Base-by-base conservation (phyloP, 2,888 invertebrate genomes). In the Tipula helvola region DNA sequence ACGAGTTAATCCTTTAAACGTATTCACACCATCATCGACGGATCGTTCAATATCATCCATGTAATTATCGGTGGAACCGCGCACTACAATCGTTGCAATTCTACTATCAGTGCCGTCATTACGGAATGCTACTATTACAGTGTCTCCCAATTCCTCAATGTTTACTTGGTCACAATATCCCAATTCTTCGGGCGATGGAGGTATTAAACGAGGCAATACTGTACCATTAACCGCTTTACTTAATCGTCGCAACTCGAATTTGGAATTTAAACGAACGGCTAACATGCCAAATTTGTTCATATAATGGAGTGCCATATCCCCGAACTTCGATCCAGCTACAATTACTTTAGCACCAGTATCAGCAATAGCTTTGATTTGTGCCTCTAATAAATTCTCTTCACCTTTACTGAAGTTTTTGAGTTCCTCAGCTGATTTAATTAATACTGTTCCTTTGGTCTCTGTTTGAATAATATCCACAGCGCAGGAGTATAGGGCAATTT, bases 1-100 rank as follows among this genome's bases (percentile, higher is more conserved):
- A 90, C 95, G 94, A 0, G 96, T 95, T 52, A 98, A 93, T 86
- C 96, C 96, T 91, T 99, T 99, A 92, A 97, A 99, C 44, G 98
- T 99, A 91, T 99, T 99, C 28, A 99, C 98, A 88, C 98, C 99
- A 93, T 99, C 99, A 92, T 99, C 98, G 89, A 99, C 95, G 39
- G 99, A 98, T 88, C 99, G 94, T 92, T 99, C 99, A 89, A 99
- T 96, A 90, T 99, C 99, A 91, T 99, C 99, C 97, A 99, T 97
- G 90, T 97, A 97, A 91, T 99, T 99, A 88, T 99, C 98, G 4
- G 99, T 99, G 0, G 99, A 96, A 0, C 99, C 99, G 88, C 99
- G 94, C 88, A 99, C 93, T 12, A 99, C 95, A 89, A 99, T 95
- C 0, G 99, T 99, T 0, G 98, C 94, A 88, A 99, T 96, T 86